Base-by-base conservation (phyloP, 1,140 invertebrate species). In the Hesperophylax magnus region DNA sequence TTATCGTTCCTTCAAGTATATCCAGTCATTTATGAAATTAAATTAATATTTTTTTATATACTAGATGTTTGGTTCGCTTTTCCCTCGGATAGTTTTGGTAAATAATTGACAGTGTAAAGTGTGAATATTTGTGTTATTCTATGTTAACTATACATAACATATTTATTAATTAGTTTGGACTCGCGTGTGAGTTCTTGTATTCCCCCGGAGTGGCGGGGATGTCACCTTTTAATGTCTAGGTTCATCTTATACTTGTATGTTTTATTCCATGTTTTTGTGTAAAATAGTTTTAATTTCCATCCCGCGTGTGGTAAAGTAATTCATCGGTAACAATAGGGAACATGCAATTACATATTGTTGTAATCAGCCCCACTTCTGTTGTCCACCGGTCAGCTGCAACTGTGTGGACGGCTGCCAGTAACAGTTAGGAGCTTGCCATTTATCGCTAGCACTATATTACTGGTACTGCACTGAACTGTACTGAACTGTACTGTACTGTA, bases 261-360 rank as follows among this genome's bases (percentile, higher is more conserved):
- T 72, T 52, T 72, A 72, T 72, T 72, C 69, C 69, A 72, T 72
- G 69, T 72, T 20, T 52, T 72, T 52, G 69, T 72, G 69, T 72
- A 47, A 67, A 67, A 67, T 67, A 67, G 27, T 27, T 34, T 24
- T 65, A 65, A 65, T 27, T 65, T 65, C 20, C 61, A 65, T 65
- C 27, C 61, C 27, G 9, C 61, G 61, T 65, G 61, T 65, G 22
- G 61, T 60, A 60, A 60, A 27, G 20, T 67, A 67, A 67, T 67
- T 47, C 39, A 47, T 47, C 39, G 9, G 39, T 47, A 47, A 47
- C 39, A 47, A 14, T 47, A 47, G 39, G 39, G 11, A 47, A 47
- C 39, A 47, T 3, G 39, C 39, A 47, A 47, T 47, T 47, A 27
- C 27, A 27, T 27, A 47, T 47, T 47, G 34, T 39, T 39, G 39